Conservation (phyloP, 2,113 vertebrate species). For the Gavia stellata region DNA sequence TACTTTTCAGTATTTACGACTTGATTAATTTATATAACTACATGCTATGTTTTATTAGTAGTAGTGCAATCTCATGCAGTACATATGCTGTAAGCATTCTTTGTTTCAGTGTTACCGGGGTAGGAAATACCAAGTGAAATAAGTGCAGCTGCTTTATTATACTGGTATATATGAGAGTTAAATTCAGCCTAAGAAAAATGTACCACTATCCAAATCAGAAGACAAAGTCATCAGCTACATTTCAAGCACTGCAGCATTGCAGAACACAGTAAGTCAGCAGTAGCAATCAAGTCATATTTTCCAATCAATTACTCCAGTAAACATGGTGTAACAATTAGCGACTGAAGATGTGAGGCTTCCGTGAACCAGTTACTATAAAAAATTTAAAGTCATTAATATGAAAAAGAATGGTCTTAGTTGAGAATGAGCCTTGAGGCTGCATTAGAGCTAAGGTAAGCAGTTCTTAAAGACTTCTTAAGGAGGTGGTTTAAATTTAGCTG, state of each 20-base stretch:
- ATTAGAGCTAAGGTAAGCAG: neutral
- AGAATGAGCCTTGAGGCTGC: neutral
- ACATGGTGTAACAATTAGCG: neutral
- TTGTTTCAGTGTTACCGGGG: neutral
- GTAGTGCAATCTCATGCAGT: neutral
- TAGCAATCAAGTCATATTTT: conserved; percentile 25
- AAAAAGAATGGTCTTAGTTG: neutral
- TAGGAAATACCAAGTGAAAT: neutral
- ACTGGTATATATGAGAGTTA: neutral
- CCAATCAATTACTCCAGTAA: conserved; percentile 25
- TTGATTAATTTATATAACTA: neutral
- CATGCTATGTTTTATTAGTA: neutral
- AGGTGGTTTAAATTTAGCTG: neutral
- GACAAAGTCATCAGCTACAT: neutral
- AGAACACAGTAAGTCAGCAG: neutral
- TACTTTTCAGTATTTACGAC: neutral
- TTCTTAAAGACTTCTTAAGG: neutral
- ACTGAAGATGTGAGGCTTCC: neutral
- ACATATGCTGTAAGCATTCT: neutral
- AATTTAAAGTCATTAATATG: neutral
- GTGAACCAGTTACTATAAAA: neutral
- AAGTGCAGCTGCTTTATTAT: neutral
- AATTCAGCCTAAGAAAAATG: neutral
- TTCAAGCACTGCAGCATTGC: neutral
- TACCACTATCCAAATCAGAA: neutral